Percentiles rank a stretch among this genome's conserved stretches.
Conservation (phyloP, 2,797 vertebrate species). For the Chiroxiphia lanceolata region DNA sequence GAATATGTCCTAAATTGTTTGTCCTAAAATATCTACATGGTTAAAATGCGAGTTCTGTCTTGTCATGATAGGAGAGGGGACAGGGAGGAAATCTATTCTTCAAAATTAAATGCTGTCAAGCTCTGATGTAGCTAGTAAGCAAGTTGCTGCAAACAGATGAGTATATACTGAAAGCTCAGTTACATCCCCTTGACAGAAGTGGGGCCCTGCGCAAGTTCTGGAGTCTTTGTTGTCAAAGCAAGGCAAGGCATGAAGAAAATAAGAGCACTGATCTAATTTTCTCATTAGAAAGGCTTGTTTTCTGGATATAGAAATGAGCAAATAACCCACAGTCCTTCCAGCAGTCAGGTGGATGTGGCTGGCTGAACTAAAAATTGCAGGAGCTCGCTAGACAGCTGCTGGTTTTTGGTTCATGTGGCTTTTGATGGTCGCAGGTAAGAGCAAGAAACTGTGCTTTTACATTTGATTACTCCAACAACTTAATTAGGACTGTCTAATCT, state of each 20-base stretch:
- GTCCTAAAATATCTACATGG: not conserved
- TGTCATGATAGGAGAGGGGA: not conserved
- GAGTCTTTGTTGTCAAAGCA: conserved; percentile 2
- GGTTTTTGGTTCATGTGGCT: not conserved
- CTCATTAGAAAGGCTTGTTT: not conserved
- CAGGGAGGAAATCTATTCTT: not conserved
- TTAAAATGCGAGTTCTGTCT: not conserved
- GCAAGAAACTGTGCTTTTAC: not conserved
- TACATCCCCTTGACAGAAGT: not conserved
- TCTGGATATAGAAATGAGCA: not conserved
- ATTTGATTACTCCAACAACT: not conserved
- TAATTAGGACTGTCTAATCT: not conserved
- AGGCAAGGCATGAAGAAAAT: not conserved
- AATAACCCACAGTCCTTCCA: not conserved
- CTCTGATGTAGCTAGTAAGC: not conserved
- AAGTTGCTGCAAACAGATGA: not conserved
- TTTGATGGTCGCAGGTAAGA: not conserved
- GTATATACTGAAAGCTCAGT: not conserved
- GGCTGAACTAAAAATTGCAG: not conserved
- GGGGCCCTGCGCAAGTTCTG: not conserved
- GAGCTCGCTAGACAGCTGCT: not conserved
- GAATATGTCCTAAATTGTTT: not conserved
- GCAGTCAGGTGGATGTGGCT: not conserved
- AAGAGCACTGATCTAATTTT: not conserved
- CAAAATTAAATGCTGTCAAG: not conserved